Evolutionary conservation across 37 sponge, comb jelly and placozoan genomes (phyloP), one percentile per base, ranked within the genome.

Genomic region (Chondrilla cf. caribensis): DNA sequence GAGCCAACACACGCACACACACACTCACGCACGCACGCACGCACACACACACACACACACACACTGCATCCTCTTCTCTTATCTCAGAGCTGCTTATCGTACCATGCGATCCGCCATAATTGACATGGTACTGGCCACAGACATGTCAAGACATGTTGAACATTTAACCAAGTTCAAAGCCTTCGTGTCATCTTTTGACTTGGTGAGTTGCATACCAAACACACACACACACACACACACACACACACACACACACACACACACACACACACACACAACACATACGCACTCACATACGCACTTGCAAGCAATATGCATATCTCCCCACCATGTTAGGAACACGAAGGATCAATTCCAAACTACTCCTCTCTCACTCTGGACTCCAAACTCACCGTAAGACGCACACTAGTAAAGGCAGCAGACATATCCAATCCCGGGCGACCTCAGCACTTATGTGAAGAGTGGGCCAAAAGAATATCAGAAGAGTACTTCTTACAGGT

Each of bases 141-240:
- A 96, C 82, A 96, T 96, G 94, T 85, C 97, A 21, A 90, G 91
- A 51, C 97, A 96, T 64, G 93, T 96, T 79, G 93, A 93, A 58
- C 90, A 96, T 72, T 84, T 93, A 26, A 72, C 86, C 31, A 96
- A 93, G 84, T 96, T 96, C 80, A 87, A 82, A 25, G 19, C 43
- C 59, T 15, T 70, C 5, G 66, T 88, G 6, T 62, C 64, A 29
- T 19, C 64, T 62, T n/a, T 62, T 29, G 64, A 62, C 29, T 7
- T 28, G 15, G 64, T 62, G 29, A 62, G 64, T 62, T 62, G 17
- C 11, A 17, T 19, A 55, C n/a, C 51, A 47, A 6, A 47, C 51
- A 47, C 51, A 47, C 51, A 47, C 51, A 47, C 51, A 47, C 51
- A 47, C 51, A 47, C 51, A 47, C 51, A 47, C 51, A 47, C 51